Conservation (phyloP, 2,797 vertebrate species). For the Pogoniulus pusillus region DNA sequence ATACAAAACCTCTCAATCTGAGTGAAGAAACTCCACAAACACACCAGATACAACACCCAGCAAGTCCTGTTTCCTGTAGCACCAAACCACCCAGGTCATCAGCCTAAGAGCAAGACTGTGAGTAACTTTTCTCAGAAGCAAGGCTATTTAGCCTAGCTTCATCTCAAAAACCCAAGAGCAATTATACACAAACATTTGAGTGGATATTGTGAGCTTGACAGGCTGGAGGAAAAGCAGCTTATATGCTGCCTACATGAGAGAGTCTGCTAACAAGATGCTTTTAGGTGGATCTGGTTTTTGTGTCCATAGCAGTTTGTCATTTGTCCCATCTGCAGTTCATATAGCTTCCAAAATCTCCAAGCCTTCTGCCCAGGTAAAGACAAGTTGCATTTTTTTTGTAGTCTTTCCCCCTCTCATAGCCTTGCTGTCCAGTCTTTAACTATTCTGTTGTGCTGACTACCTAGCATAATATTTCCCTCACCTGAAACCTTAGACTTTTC, state of each 20-base stretch:
- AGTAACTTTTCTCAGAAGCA: constrained; percentile 72
- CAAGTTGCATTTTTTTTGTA: background rate
- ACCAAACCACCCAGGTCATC: constrained; percentile 17
- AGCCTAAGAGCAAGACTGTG: constrained; percentile 47
- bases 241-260: background rate
- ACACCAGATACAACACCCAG: constrained; percentile 21
- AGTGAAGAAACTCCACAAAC: constrained; percentile 42
- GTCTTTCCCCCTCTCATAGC: background rate
- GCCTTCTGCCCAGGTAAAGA: background rate
- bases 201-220: background rate
- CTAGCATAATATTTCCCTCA: background rate
- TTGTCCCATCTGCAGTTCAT: background rate
- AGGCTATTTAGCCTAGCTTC: constrained; percentile 48
- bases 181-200: background rate
- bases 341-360: background rate
- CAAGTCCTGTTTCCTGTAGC: constrained; percentile 4
- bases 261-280: constrained; percentile 6
- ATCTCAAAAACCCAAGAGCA: constrained; percentile 3
- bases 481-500: background rate
- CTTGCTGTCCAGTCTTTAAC: background rate
- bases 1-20: background rate
- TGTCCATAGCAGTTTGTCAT: background rate
- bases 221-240: background rate
- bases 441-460: background rate
- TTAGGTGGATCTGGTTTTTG: background rate